Base-by-base conservation (phyloP, 2,797 vertebrate species). In the Scolopax bukidnonensis region DNA sequence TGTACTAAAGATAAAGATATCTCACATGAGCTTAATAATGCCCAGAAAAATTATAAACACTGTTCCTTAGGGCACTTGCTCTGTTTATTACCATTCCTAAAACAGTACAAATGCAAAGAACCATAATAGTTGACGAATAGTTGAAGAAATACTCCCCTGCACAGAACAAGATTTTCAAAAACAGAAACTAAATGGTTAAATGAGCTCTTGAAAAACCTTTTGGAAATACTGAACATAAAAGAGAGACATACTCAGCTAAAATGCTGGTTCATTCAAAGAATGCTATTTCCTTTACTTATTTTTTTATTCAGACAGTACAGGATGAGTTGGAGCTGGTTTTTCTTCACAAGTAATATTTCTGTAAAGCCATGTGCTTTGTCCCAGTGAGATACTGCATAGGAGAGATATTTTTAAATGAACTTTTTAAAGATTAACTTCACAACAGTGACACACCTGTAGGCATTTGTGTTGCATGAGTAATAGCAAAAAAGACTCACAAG, bases 381-480 rank as follows among this genome's bases (percentile, higher is more conserved):
- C 63, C 15, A 28, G 17, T 47, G 28, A 84, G 40, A 32, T 41
- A 90, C 20, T 65, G 50, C 65, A 68, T 5, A 43, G 41, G 9
- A 78, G 30, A 77, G 69, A 30, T 27, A 48, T 70, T 96, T 93
- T 89, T 11, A 85, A 81, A 64, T 70, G 14, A 82, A 41, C 32
- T 13, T 16, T 91, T 79, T 82, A 59, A 92, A 93, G 54, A 10
- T 56, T 27, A 81, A 25, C 68, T 77, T 93, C 53, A 68, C 68
- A 85, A 75, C n/a, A 82, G 45, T 89, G 89, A 64, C 82, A 65
- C 33, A 92, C 57, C 87, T 94, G 61, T 80, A 87, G 75, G 75
- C 64, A 93, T 84, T 71, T 59, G 61, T 81, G 47, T 24, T 90
- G 50, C 61, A 57, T 91, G 75, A 87, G 48, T 75, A 93, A 93